These are phyloP conservation scores for Morinoia aosen DNA, from an alignment of 2,888 invertebrate genomes.

Conservation along the genomic window DNA sequence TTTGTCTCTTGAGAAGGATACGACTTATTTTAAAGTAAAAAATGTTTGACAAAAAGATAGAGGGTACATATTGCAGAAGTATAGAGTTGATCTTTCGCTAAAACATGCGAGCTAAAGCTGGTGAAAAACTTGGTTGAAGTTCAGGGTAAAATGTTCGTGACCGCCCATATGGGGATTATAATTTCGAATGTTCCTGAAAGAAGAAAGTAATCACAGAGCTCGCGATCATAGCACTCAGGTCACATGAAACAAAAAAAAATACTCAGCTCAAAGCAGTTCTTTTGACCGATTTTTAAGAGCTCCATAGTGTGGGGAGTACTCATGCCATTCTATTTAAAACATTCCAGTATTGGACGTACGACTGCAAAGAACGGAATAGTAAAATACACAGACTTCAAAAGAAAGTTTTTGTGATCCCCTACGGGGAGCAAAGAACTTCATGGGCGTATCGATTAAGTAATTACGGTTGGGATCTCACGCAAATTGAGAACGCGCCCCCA, in stretches of 20 bases:
- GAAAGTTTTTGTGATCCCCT: background rate
- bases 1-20: no score
- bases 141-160: background rate
- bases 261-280: background rate
- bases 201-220: background rate
- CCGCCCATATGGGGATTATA: no score
- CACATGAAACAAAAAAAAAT: background rate
- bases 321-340: background rate
- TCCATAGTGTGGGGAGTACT: background rate
- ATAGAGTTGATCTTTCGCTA: no score
- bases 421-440: slow-evolving; percentile 7
- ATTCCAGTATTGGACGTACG: background rate
- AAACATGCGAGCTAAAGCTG: no score
- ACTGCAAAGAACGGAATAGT: background rate
- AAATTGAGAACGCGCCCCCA: slow-evolving; percentile 35
- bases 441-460: slow-evolving; percentile 44
- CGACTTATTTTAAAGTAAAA: no score
- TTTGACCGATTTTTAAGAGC: background rate
- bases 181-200: background rate
- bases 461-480: slow-evolving; percentile 47
- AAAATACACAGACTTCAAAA: background rate
- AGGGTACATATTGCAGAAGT: no score
- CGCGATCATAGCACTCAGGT: background rate
- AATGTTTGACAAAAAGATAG: no score
- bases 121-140: background rate